Conservation (phyloP, 2,797 vertebrate species). For the Serranus cabrilla region DNA sequence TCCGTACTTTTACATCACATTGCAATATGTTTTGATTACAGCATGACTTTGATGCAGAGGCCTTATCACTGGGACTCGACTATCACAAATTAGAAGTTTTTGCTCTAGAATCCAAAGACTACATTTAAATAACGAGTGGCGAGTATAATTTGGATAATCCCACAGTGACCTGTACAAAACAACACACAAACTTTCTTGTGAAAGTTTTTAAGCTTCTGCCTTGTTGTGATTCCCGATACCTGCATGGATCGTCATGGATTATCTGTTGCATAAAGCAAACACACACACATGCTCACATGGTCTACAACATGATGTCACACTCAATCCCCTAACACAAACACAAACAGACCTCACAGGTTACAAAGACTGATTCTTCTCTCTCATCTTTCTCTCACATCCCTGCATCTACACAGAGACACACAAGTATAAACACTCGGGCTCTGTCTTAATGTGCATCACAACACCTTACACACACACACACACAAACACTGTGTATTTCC, state of each 20-base stretch:
- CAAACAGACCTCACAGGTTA: slow-evolving; percentile 7
- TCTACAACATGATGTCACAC: slow-evolving; percentile 14
- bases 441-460: slow-evolving; percentile 22
- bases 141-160: slow-evolving; percentile 1
- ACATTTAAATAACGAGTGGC: not conserved
- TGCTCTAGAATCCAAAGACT: not conserved
- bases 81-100: not conserved
- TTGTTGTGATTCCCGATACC: not conserved
- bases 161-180: slow-evolving; percentile 9
- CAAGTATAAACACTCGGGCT: slow-evolving; percentile 11
- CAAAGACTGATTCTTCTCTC: slow-evolving; percentile 10
- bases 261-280: not conserved
- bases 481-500: slow-evolving; percentile 29
- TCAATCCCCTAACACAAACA: slow-evolving; percentile 25
- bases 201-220: not conserved
- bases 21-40: not conserved
- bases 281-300: not conserved
- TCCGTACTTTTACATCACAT: not conserved
- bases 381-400: slow-evolving; percentile 8
- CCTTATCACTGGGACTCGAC: not conserved
- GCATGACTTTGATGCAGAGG: not conserved
- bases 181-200: not conserved
- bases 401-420: slow-evolving; percentile 9
- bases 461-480: slow-evolving; percentile 17
- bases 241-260: not conserved